These are phyloP conservation scores for Fregetta grallaria DNA, from an alignment of 2,113 vertebrate species.

Conservation along the genomic window DNA sequence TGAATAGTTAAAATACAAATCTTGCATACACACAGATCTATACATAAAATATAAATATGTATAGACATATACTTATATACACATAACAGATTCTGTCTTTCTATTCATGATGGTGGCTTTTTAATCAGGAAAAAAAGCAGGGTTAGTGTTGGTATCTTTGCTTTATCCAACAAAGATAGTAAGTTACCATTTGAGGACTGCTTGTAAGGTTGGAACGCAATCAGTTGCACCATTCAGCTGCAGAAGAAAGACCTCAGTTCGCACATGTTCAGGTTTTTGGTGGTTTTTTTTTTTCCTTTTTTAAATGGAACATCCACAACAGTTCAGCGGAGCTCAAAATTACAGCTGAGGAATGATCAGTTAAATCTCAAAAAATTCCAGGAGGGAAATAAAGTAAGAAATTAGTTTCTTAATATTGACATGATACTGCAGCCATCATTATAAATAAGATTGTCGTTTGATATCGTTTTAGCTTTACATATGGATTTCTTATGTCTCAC, in stretches of 20 bases:
- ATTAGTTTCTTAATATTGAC: conserved; percentile 69
- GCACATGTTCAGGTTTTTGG: background rate
- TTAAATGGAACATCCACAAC: conserved; percentile 67
- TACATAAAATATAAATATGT: background rate
- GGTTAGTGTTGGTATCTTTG: background rate
- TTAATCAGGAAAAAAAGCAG: background rate
- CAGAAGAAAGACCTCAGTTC: conserved; percentile 45
- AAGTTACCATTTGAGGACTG: background rate
- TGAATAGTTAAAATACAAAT: background rate
- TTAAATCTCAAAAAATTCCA: conserved; percentile 40
- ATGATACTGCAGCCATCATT: background rate
- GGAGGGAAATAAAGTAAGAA: conserved; percentile 72
- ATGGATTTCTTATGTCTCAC: background rate
- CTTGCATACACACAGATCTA: background rate
- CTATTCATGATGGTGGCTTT: background rate
- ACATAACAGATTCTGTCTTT: background rate
- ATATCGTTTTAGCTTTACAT: background rate
- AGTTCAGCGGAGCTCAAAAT: conserved; percentile 77
- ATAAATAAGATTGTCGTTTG: conserved; percentile 7
- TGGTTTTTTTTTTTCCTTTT: background rate
- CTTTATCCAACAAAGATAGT: background rate
- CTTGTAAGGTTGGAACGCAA: conserved; percentile 14
- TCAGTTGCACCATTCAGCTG: background rate
- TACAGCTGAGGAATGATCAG: conserved; percentile 66
- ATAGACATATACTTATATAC: background rate